A percentile compares a stretch with the other conserved stretches of the same genome.
phyloP scores from a whole-genome alignment of 2,888 invertebrate species.

The Aspidapion aeneum region DNA sequence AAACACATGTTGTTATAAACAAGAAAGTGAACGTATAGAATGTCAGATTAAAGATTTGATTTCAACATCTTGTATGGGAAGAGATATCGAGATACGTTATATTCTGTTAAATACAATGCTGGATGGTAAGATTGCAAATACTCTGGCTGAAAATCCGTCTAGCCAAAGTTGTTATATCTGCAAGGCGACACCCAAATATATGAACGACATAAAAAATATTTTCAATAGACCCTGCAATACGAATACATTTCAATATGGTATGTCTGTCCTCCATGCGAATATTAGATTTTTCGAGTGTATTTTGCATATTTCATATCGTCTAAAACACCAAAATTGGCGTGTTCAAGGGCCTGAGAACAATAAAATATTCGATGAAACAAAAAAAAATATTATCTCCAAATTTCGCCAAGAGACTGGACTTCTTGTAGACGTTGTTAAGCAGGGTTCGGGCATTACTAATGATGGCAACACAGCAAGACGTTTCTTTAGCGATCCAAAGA shows the following conservation, averaged over 20 bases:
- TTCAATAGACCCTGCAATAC: background rate
- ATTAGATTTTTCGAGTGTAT: conserved; percentile 5
- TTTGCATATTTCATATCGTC: conserved; percentile 2
- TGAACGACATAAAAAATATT: background rate
- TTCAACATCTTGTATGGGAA: background rate
- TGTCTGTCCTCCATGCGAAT: conserved; percentile 1
- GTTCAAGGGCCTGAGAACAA: background rate
- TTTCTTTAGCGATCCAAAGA: too few species aligned
- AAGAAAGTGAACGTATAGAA: background rate
- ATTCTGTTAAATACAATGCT: background rate
- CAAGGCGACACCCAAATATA: background rate
- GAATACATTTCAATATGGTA: conserved; percentile 1
- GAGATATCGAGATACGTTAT: background rate
- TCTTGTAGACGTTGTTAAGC: too few species aligned
- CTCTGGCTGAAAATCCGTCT: background rate
- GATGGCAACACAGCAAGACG: too few species aligned
- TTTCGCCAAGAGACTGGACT: too few species aligned
- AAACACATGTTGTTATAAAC: background rate
- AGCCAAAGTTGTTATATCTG: conserved; percentile 1
- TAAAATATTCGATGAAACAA: conserved; percentile 3
- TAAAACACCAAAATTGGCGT: background rate
- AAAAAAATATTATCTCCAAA: too few species aligned
- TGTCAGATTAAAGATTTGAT: background rate
- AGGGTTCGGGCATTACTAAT: too few species aligned
- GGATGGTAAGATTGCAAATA: conserved; percentile 1